phyloP scores from a whole-genome alignment of 2,113 vertebrate genomes.

The Cranoglanis bouderius region DNA sequence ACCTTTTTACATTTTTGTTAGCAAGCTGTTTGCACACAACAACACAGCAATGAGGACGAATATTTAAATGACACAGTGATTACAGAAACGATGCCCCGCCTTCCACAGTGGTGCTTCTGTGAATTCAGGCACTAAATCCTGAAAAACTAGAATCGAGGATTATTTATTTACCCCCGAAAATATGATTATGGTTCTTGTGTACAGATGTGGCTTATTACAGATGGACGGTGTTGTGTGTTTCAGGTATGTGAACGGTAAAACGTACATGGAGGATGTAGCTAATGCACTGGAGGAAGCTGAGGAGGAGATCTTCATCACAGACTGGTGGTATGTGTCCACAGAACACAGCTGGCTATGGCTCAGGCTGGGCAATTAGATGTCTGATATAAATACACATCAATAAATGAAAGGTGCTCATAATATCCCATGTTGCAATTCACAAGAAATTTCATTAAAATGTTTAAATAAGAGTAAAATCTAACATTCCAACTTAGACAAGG shows the following conservation, averaged over 20 bases:
- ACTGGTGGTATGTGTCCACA: conserved; percentile 90
- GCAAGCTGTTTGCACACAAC: neutral
- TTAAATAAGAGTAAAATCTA: neutral
- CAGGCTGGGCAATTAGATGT: neutral
- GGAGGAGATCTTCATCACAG: conserved; percentile 98
- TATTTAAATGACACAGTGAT: neutral
- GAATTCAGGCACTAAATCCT: neutral
- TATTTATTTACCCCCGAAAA: neutral
- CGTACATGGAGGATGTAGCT: conserved; percentile 92
- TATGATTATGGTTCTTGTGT: too few species aligned
- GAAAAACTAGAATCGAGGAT: too few species aligned
- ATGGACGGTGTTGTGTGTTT: conserved; percentile 51
- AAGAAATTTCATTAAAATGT: neutral
- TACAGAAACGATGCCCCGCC: neutral
- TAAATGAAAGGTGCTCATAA: neutral
- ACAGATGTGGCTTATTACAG: neutral
- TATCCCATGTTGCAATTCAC: neutral
- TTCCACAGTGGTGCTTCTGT: neutral
- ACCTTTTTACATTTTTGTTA: neutral
- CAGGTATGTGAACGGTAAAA: conserved; percentile 95
- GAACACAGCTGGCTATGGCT: neutral
- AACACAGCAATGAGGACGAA: neutral
- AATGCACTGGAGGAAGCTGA: conserved; percentile 89
- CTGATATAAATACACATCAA: neutral
- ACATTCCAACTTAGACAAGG: neutral